Percentiles rank a stretch among this genome's conserved stretches.
Evolutionary conservation across 2,888 invertebrate species (phyloP).

Genomic region (Chrysolina americana): DNA sequence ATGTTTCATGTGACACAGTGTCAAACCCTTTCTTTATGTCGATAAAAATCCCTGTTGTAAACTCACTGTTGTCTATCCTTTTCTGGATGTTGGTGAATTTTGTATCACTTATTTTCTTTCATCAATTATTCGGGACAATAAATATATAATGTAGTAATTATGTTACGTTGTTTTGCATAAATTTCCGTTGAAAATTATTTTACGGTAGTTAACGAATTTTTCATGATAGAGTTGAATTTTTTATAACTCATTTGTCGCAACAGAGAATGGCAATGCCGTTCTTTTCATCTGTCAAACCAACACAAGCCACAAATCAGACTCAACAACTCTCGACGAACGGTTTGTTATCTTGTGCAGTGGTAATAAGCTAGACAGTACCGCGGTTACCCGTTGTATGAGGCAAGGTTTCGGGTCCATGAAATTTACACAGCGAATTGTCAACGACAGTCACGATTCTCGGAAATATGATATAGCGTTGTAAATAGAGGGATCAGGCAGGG

Average conservation of each 20-base stretch:
- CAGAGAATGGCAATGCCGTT: neutral
- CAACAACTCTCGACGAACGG: neutral
- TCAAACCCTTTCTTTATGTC: too few species aligned
- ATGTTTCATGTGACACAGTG: too few species aligned
- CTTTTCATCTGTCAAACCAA: neutral
- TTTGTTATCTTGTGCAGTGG: slow-evolving; percentile 1
- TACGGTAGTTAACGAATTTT: too few species aligned
- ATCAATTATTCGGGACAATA: too few species aligned
- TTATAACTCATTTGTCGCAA: neutral
- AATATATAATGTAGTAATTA: too few species aligned
- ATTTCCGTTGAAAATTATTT: too few species aligned
- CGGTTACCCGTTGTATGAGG: slow-evolving; percentile 6
- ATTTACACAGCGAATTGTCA: slow-evolving; percentile 13
- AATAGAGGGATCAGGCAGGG: neutral
- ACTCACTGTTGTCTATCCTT: too few species aligned
- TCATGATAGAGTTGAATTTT: neutral
- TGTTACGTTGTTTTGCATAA: too few species aligned
- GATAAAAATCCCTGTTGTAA: too few species aligned
- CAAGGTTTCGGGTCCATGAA: neutral
- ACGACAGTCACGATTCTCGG: slow-evolving; percentile 14
- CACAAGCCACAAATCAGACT: neutral
- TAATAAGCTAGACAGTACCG: neutral
- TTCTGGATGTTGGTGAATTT: too few species aligned
- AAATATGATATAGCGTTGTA: slow-evolving; percentile 11
- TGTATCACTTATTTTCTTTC: too few species aligned